phyloP scores from a whole-genome alignment of 1,140 invertebrate species.

The Ceratosolen solmsi region DNA sequence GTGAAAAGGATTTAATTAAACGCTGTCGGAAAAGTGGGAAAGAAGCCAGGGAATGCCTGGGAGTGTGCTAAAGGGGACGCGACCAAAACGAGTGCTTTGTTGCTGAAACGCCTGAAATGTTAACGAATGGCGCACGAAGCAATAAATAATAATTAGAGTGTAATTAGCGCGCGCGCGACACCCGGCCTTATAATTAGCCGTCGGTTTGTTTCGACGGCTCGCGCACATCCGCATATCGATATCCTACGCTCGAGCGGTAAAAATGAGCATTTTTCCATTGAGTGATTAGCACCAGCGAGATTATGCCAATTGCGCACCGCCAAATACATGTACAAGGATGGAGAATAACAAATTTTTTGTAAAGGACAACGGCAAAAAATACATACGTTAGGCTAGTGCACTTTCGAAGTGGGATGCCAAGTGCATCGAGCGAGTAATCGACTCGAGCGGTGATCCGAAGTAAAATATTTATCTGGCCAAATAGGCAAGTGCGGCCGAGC shows the following conservation, averaged over 20 bases:
- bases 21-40: slow-evolving; percentile 41
- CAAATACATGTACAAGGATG: too few species aligned
- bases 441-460: slow-evolving; percentile 19
- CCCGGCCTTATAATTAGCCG: slow-evolving; percentile 33
- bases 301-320: too few species aligned
- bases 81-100: too few species aligned
- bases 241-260: too few species aligned
- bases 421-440: slow-evolving; percentile 9
- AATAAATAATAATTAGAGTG: slow-evolving; percentile 49
- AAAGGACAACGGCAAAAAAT: too few species aligned
- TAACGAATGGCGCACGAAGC: slow-evolving; percentile 41
- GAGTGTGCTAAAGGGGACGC: too few species aligned
- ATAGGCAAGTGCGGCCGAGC: not conserved
- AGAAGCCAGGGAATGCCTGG: slow-evolving; percentile 32
- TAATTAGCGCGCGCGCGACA: slow-evolving; percentile 32
- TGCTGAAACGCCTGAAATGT: not conserved
- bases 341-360: too few species aligned
- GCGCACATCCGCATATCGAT: not conserved
- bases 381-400: not conserved
- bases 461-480: slow-evolving; percentile 25
- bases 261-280: too few species aligned
- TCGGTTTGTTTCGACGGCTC: not conserved
- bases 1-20: slow-evolving; percentile 31
- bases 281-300: too few species aligned
- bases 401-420: not conserved